These are phyloP conservation scores for Atlantisia rogersi DNA, from an alignment of 2,113 vertebrate genomes.

Conservation along the genomic window DNA sequence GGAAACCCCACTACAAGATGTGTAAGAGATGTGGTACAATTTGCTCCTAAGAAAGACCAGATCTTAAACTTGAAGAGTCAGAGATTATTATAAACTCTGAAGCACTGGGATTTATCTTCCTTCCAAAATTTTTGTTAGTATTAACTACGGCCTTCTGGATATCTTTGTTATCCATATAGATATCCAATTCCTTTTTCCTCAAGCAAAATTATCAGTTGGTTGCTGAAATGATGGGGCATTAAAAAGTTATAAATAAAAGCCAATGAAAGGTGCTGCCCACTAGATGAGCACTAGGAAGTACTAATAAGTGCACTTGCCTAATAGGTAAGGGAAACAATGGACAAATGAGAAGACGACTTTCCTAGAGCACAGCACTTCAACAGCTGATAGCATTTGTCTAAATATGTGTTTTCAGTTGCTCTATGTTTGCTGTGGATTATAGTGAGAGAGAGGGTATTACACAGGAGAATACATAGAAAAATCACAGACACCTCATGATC, in stretches of 20 bases:
- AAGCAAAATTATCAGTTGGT: not conserved
- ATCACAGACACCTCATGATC: not conserved
- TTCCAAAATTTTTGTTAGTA: not conserved
- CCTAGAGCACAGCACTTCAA: not conserved
- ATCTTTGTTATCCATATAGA: not conserved
- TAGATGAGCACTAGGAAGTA: not conserved
- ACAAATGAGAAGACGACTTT: not conserved
- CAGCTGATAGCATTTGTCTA: not conserved
- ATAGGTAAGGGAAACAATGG: not conserved
- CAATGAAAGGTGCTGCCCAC: not conserved
- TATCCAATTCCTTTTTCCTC: not conserved
- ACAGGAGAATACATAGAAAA: not conserved
- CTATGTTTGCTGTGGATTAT: not conserved
- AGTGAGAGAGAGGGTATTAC: not conserved
- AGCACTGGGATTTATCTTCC: not conserved
- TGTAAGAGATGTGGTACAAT: constrained; percentile 1
- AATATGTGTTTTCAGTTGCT: not conserved
- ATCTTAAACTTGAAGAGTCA: not conserved
- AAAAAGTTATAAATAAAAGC: not conserved
- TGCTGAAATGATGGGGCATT: not conserved
- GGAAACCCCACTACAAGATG: constrained; percentile 2
- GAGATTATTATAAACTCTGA: not conserved
- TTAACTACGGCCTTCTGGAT: not conserved
- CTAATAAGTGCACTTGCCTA: not conserved
- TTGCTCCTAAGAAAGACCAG: constrained; percentile 23